Evolutionary conservation across 2,888 invertebrate genomes (phyloP), one percentile per base, ranked within the genome.

Genomic region (Cosmia trapezina): DNA sequence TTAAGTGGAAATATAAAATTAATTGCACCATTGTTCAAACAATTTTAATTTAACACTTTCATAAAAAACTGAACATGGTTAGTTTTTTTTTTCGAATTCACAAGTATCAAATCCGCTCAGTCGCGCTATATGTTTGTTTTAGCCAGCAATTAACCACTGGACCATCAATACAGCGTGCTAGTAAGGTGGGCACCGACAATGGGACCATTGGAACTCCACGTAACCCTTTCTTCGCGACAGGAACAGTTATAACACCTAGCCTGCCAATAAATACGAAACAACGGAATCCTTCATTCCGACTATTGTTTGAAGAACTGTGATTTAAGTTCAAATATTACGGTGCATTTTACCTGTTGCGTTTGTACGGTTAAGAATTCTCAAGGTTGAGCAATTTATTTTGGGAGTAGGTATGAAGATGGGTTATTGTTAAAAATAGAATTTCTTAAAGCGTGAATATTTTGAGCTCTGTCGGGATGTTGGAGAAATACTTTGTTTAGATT

Each of bases 141-240:
- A 91, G 83, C 89, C 84, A 85, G 87, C 90, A 92, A 93, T 92
- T 91, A 93, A 92, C 91, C 91, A 84, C 90, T 87, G 84, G 84
- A 83, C 85, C 85, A 85, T 87, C 89, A 91, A 92, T 90, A 92
- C 89, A 89, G 84, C 81, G 73, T 73, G 83, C 81, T 83, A 79
- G 86, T 82, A 76, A 85, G 86, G 67, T 49, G 69, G 60, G 83
- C 84, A 83, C 82, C 66, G 78, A 91, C 90, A 91, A 91, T 86
- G 81, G 76, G 60, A 70, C 86, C 80, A 90, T 93, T 91, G 89
- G 91, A 76, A 43, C 28, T n/a, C 22, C 61, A 75, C 80, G 74
- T 73, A 92, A 93, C 91, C 92, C 93, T 93, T 94, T 91, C 89
- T 88, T 83, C 57, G 64, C 41, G 14, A 37, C 72, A 73, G 83